Evolutionary conservation across 2,888 invertebrate genomes (phyloP).

Genomic region (Drosophila nr. perissopoda): DNA sequence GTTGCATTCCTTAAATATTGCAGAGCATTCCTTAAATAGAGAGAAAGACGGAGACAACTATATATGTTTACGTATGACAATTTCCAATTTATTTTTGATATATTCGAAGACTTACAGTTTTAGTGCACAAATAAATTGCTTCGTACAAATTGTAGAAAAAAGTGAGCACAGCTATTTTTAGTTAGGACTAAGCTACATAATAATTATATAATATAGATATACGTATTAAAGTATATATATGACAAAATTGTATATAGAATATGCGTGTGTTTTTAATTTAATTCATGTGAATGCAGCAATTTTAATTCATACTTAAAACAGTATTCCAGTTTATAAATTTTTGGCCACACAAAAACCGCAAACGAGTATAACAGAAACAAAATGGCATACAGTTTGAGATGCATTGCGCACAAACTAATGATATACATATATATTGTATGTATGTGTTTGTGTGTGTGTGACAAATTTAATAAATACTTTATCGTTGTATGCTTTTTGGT

Average conservation of each 20-base stretch:
- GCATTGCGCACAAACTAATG: conserved; percentile 39
- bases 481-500: conserved; percentile 39
- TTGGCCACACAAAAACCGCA: conserved; percentile 58
- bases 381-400: conserved; percentile 54
- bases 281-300: conserved; percentile 13
- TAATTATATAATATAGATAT: conserved; percentile 45
- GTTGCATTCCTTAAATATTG: neutral
- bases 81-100: conserved; percentile 71
- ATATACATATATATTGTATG: conserved; percentile 21
- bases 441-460: conserved; percentile 43
- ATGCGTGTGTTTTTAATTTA: conserved; percentile 8
- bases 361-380: conserved; percentile 59
- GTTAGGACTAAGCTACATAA: conserved; percentile 76
- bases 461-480: conserved; percentile 55
- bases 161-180: conserved; percentile 51
- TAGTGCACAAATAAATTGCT: conserved; percentile 52
- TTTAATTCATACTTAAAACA: conserved; percentile 73
- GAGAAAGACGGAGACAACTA: neutral
- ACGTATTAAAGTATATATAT: conserved; percentile 30
- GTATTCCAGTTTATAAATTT: conserved; percentile 61
- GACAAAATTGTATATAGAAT: conserved; percentile 32
- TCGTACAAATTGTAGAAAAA: conserved; percentile 76
- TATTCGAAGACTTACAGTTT: conserved; percentile 65
- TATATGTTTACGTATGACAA: conserved; percentile 42
- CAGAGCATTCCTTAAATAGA: neutral